Conservation (phyloP, 2,888 invertebrate genomes). For the Vandiemenella viatica region DNA sequence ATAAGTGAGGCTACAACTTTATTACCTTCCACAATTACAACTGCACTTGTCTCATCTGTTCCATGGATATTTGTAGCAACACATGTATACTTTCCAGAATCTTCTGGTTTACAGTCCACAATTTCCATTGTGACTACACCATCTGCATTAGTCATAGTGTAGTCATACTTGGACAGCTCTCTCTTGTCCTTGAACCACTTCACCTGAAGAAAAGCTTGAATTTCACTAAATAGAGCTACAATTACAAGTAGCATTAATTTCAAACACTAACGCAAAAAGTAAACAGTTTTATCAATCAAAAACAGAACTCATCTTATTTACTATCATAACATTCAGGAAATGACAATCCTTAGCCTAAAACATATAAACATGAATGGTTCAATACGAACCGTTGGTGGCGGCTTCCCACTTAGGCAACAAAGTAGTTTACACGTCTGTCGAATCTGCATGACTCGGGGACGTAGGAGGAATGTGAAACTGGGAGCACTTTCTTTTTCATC, state of each 20-base stretch:
- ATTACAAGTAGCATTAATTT: not conserved
- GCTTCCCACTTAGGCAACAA: constrained; percentile 90
- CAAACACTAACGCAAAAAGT: not conserved
- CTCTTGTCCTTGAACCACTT: constrained; percentile 70
- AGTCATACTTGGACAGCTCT: constrained; percentile 81
- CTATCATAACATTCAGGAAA: not conserved
- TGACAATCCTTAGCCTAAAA: not conserved
- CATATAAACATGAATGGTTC: not conserved
- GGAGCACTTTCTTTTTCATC: constrained; percentile 88
- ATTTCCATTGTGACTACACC: constrained; percentile 97
- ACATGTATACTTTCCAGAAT: constrained; percentile 93
- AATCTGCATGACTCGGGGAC: constrained; percentile 95
- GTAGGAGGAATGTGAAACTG: constrained; percentile 92
- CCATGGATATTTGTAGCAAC: constrained; percentile 88
- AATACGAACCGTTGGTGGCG: constrained; percentile 65
- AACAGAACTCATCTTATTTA: not conserved
- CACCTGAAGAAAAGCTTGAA: constrained; percentile 26
- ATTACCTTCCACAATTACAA: constrained; percentile 87
- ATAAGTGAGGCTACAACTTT: too few relatives aligned
- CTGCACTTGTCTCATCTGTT: constrained; percentile 86
- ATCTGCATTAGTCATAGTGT: constrained; percentile 78
- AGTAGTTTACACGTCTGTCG: constrained; percentile 94
- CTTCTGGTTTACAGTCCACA: constrained; percentile 80
- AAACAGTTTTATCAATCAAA: not conserved
- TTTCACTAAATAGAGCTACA: not conserved